Evolutionary conservation across 2,113 vertebrate genomes (phyloP), one percentile per base, ranked within the genome.

Genomic region (Dicentrarchus labrax): DNA sequence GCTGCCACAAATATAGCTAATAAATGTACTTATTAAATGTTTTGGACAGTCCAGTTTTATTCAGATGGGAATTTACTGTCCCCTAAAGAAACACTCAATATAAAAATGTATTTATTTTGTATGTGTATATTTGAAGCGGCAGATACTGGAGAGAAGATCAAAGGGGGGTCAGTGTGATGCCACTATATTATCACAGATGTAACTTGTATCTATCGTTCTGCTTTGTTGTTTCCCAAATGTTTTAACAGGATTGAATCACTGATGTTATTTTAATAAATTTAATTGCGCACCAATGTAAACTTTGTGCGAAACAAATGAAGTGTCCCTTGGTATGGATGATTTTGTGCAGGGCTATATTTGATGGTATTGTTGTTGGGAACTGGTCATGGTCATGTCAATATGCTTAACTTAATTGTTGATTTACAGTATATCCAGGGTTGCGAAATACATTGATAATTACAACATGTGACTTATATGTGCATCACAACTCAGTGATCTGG

Each of bases 191-290:
- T 19, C n/a, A 36, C 16, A 66, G 4, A 39, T 38, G 68, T 50
- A 50, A 50, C 41, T 21, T 71, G 17, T 41, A 30, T 68, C 3
- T 43, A 16, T 70, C 1, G 17, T 16, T 68, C 6, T 41, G 12
- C 0, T 19, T 66, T 64, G 2, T 17, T 10, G 12, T 56, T 19
- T 72, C 22, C 61, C 3, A 47, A 61, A 38, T 83, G 8, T 60
- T 64, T 45, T 41, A 56, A 56, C 8, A 48, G 5, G 48, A 62
- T 11, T 30, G 2, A 39, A 38, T 8, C 4, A 48, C 4, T 54
- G 21, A 30, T 75, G 1, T 50, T 54, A 36, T 75, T 67, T 62
- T 7, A 85, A 87, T 82, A 36, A 64, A 75, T 11, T 39, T 0
- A 54, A 36, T 53, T 71, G 45, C 36, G 1, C 76, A 71, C 69